Percentiles rank a stretch among this genome's conserved stretches.
phyloP scores from a whole-genome alignment of 2,113 vertebrate genomes.

The Neotragus moschatus region DNA sequence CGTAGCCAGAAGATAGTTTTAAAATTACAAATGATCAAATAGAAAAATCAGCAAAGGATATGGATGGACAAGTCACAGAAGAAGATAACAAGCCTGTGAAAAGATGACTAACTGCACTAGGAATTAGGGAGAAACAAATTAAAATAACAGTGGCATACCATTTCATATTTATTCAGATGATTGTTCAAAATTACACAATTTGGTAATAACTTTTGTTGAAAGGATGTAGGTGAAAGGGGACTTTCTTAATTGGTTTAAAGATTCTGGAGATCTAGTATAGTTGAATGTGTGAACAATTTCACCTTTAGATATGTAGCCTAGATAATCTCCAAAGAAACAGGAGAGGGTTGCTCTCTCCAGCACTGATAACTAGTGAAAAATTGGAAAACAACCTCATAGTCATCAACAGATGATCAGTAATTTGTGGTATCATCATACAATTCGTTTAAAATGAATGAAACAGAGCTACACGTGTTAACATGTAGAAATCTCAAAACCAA shows the following conservation, averaged over 20 bases:
- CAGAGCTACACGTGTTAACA: background rate
- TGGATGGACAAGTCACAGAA: background rate
- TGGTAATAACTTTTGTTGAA: background rate
- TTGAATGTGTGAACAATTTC: background rate
- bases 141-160: background rate
- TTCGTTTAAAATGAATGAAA: background rate
- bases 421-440: background rate
- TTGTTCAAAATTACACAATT: background rate
- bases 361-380: background rate
- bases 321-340: background rate
- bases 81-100: background rate
- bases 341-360: background rate
- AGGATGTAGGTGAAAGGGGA: background rate
- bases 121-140: background rate
- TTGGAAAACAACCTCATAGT: constrained; percentile 2
- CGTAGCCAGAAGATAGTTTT: background rate
- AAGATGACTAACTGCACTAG: background rate
- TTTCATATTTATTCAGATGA: background rate
- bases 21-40: background rate
- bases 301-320: background rate
- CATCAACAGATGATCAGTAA: background rate
- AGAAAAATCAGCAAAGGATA: background rate
- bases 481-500: background rate
- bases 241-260: background rate
- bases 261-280: constrained; percentile 7